Base-by-base conservation (phyloP, 1,140 invertebrate species). In the Tetramorium simillimum region DNA sequence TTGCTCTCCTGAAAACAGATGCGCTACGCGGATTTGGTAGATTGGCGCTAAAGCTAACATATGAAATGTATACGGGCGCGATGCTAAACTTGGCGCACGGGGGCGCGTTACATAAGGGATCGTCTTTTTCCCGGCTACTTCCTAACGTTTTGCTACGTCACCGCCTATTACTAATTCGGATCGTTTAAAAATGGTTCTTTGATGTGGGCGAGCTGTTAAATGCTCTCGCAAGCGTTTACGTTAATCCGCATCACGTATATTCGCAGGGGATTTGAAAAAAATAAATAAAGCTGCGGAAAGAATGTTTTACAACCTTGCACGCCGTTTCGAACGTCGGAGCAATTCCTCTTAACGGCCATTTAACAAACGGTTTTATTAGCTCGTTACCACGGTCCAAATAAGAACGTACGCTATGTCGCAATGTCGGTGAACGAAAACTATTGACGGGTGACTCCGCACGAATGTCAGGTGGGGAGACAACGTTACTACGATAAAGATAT, bases 91-190 rank as follows among this genome's bases (percentile, higher is more conserved):
- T 93, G 91, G 93, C 92, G 63, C 80, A 84, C 85, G 86, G 80
- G 85, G 86, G 88, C 84, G 88, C 87, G 92, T 94, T 94, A 93
- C 92, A 93, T 93, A 94, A 90, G 92, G 92, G 86, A 86, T 88
- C 89, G 86, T 91, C 92, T 89, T 92, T 94, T 92, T 77, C 90
- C 75, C 87, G 80, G 81, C 72, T 60, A 91, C 81, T 88, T 72
- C 86, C 88, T 87, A 49, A 49, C 80, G 75, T 75, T 46, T 33
- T 18, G 69, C 69, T 28, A 67, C 46, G 33, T 60, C 69, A 16
- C 3, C 40, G 21, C 18, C 24, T 24, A 84, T 75, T 37, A 53
- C 28, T 21, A 12, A 28, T 16, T 37, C 21, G 12, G 12, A 9
- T 37, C 40, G 40, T 46, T 62, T 51, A 53, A 70, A 51, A 69